Base-by-base conservation (phyloP, 2,113 vertebrate genomes). In the Anoplopoma fimbria region DNA sequence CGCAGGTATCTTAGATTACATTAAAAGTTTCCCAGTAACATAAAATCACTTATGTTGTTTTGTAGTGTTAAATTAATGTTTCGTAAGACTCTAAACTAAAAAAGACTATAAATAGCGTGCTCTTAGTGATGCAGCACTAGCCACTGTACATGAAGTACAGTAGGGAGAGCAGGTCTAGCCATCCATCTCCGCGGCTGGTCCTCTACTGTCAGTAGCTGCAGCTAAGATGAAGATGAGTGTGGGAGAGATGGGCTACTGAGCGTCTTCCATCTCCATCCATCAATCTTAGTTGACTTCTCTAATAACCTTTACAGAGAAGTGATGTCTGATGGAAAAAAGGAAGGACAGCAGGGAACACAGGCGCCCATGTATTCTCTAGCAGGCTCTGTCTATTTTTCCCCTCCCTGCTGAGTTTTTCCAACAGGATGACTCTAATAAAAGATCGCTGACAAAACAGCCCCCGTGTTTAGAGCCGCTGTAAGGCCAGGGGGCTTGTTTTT, bases 371-470 rank as follows among this genome's bases (percentile, higher is more conserved):
- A 69, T 61, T 70, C 74, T 83, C 80, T 29, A 31, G 36, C 10
- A 51, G 60, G 45, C 79, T 82, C 70, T 33, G 36, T 87, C 74
- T 77, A n/a, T n/a, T 67, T 51, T 68, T 21, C 12, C 14, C 60
- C 45, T 72, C 67, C 87, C 76, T 64, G 82, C 86, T 89, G 87
- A 83, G 83, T 80, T 84, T 91, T 88, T 75, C 4, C 19, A 88
- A 84, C 84, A 86, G 84, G 88, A 91, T 87, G 89, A 88, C 80
- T 91, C 77, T 75, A 87, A 90, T 91, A 91, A 91, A 93, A 89
- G 88, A 88, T 49, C 73, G 92, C 93, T 94, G 94, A 94, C 90
- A 92, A 89, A 86, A 90, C 88, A 90, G 72, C 75, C 69, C 83
- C 58, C 14, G 53, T 83, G 89, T 91, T 89, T 68, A 88, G 83